Conservation (phyloP, 2,113 vertebrate species). For the Vombatus ursinus region DNA sequence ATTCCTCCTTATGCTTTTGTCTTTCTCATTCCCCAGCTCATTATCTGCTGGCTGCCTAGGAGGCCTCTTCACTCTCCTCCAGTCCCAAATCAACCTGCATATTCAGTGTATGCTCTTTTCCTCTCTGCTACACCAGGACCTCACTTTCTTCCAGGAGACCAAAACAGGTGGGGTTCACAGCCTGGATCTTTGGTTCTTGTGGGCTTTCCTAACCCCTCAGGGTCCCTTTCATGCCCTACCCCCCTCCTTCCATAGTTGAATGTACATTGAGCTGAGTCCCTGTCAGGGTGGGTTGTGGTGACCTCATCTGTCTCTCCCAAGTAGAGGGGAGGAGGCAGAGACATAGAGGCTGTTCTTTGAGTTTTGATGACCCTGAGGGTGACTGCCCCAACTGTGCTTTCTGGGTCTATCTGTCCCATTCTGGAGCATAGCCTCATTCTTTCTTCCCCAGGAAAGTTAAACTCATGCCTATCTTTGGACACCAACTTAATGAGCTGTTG, state of each 20-base stretch:
- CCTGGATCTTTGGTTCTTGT: background rate
- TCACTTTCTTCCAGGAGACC: constrained; percentile 80
- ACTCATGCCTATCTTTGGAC: constrained; percentile 86
- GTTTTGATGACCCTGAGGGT: background rate
- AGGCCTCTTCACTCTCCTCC: constrained; percentile 52
- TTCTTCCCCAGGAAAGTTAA: constrained; percentile 85
- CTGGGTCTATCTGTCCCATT: background rate
- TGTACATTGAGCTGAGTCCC: background rate
- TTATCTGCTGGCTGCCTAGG: constrained; percentile 75
- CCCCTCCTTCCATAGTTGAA: background rate
- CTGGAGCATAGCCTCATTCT: background rate
- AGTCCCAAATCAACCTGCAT: constrained; percentile 68
- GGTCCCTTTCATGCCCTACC: background rate
- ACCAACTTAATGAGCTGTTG: constrained; percentile 84
- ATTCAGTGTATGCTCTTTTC: constrained; percentile 71
- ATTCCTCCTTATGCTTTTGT: background rate
- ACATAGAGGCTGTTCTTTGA: background rate
- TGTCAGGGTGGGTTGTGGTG: background rate
- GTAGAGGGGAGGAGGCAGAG: too few species aligned
- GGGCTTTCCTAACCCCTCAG: background rate
- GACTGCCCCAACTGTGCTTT: background rate
- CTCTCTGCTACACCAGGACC: constrained; percentile 77
- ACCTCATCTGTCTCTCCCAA: too few species aligned
- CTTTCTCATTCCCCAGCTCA: constrained; percentile 58
- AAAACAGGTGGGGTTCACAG: constrained; percentile 69